Evolutionary conservation across 2,888 invertebrate species (phyloP), one percentile per base, ranked within the genome.

Genomic region (Blastobasis lacticolella): DNA sequence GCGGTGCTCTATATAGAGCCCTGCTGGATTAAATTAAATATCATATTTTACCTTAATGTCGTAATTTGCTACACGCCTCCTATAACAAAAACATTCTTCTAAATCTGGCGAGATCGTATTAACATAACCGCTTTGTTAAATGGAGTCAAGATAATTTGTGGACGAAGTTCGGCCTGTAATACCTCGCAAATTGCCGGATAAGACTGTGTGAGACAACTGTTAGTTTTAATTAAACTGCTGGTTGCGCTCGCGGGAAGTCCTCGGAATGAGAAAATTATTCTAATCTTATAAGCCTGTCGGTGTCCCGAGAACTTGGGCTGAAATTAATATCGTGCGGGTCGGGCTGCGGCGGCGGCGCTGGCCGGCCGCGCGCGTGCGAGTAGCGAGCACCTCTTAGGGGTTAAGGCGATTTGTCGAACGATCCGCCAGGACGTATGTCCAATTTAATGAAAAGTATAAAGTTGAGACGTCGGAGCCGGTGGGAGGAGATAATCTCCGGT

Each of bases 211-310:
- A 85, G 87, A 86, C 86, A 87, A 87, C 87, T 87, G 87, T 86
- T 88, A 87, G 87, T 87, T 88, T 88, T 87, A 87, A 88, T 88
- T 88, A 86, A 88, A 87, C 85, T 80, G 83, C 83, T 82, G 86
- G 80, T 85, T 76, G 77, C 74, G 76, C 74, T 82, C 80, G 82
- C 78, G 77, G 81, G 78, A 76, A 81, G 74, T 77, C 77, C 77
- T 80, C 70, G 74, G 78, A 86, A 86, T 78, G 87, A 80, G 82
- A 79, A 81, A 87, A 87, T 87, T 86, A 87, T 88, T 86, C 83
- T 88, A 87, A 88, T 88, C 85, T 83, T 80, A 81, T 83, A 84
- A 81, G 81, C 82, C 78, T 81, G 80, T 79, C 75, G 79, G 78
- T 81, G 75, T 78, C 73, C 78, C 75, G 61, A 70, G 75, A 79